phyloP scores from a whole-genome alignment of 2,888 invertebrate genomes.

The Hyalella azteca region DNA sequence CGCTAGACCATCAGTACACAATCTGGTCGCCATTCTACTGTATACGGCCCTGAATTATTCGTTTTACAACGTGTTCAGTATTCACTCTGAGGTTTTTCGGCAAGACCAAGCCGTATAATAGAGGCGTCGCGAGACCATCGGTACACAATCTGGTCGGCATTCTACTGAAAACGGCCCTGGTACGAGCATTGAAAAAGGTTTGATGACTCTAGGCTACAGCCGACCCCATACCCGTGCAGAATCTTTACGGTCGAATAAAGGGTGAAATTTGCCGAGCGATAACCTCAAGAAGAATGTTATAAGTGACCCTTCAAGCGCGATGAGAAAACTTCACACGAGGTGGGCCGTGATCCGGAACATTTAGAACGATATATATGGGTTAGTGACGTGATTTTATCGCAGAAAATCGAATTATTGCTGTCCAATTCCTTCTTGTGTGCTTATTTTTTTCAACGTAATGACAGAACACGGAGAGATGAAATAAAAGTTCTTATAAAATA shows the following conservation, averaged over 20 bases:
- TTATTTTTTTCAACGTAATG: too few relatives aligned
- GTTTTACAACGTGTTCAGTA: too few relatives aligned
- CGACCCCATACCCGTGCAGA: not conserved
- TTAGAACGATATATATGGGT: too few relatives aligned
- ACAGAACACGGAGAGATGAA: too few relatives aligned
- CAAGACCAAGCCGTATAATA: too few relatives aligned
- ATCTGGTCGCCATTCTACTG: slow-evolving; percentile 3
- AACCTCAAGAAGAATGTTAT: not conserved
- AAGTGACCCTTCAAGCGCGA: not conserved
- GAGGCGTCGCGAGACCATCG: not conserved
- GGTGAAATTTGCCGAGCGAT: not conserved
- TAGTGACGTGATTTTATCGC: too few relatives aligned
- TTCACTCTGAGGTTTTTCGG: not conserved
- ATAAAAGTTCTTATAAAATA: too few relatives aligned
- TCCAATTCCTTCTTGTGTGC: too few relatives aligned
- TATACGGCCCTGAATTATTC: too few relatives aligned
- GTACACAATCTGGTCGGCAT: not conserved
- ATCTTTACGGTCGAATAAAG: slow-evolving; percentile 3
- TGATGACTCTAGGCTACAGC: not conserved
- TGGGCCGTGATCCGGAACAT: too few relatives aligned
- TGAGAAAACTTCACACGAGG: not conserved
- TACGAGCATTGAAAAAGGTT: not conserved
- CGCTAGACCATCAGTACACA: not conserved
- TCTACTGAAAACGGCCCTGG: not conserved
- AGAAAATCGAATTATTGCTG: too few relatives aligned